Conservation (phyloP, 1,140 invertebrate species). For the Leptopilina boulardi region DNA sequence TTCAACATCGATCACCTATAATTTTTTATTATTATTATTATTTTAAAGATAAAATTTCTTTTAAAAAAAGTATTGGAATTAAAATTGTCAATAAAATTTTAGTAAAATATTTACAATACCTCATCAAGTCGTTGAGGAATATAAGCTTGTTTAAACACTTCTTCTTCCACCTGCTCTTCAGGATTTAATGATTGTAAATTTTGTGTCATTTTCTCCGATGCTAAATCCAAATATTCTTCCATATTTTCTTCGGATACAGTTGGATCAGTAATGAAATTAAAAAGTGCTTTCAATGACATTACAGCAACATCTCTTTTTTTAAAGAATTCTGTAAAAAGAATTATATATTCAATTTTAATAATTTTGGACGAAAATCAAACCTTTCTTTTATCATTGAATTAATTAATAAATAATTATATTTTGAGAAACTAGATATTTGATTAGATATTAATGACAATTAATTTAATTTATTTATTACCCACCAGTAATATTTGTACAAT, state of each 20-base stretch:
- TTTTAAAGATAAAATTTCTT: too few species aligned
- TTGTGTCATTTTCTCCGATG: constrained; percentile 81
- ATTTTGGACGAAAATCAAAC: too few species aligned
- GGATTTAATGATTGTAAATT: constrained; percentile 80
- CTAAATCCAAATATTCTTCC: constrained; percentile 85
- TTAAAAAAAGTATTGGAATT: too few species aligned
- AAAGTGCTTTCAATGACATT: constrained; percentile 93
- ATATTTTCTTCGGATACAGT: constrained; percentile 89
- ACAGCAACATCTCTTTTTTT: constrained; percentile 91
- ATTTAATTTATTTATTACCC: constrained; percentile 32
- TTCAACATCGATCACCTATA: constrained; percentile 91
- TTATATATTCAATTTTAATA: background rate
- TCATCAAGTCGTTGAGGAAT: constrained; percentile 97
- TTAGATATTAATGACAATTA: too few species aligned
- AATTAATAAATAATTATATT: too few species aligned
- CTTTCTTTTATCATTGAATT: too few species aligned
- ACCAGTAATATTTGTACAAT: constrained; percentile 94
- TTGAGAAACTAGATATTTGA: too few species aligned
- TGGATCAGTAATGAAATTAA: constrained; percentile 96
- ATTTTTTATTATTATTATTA: constrained; percentile 58
- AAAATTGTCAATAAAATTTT: constrained; percentile 49
- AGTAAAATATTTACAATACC: constrained; percentile 73
- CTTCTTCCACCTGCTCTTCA: constrained; percentile 86
- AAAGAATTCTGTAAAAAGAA: constrained; percentile 88
- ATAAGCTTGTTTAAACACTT: constrained; percentile 95